phyloP scores from a whole-genome alignment of 2,888 invertebrate species.

The Aproaerema taeniolella region DNA sequence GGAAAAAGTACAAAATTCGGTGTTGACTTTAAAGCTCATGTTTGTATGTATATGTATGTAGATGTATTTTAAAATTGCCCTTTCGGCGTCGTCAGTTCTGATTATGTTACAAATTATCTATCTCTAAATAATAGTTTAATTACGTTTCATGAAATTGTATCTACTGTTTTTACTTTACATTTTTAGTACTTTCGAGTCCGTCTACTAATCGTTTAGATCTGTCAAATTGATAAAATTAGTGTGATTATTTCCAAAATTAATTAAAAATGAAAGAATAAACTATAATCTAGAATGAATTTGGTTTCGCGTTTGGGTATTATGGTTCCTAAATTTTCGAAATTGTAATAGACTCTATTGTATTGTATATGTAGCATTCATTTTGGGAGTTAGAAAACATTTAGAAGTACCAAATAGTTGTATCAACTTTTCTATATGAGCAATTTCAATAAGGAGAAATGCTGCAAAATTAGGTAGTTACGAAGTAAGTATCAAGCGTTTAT shows the following conservation, averaged over 20 bases:
- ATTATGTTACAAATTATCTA: constrained; percentile 60
- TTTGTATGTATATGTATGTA: constrained; percentile 68
- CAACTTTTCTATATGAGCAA: constrained; percentile 72
- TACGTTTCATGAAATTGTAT: constrained; percentile 56
- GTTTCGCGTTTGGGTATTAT: constrained; percentile 77
- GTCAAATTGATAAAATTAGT: constrained; percentile 57
- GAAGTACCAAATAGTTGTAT: constrained; percentile 75
- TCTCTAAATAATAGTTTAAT: constrained; percentile 64
- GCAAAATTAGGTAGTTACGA: constrained; percentile 68
- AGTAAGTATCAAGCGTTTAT: constrained; percentile 67
- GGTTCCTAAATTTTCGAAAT: constrained; percentile 78
- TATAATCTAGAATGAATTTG: constrained; percentile 66
- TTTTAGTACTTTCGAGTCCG: constrained; percentile 70
- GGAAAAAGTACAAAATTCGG: constrained; percentile 76
- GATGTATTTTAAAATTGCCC: constrained; percentile 63
- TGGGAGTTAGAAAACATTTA: constrained; percentile 71
- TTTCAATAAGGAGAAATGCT: constrained; percentile 62
- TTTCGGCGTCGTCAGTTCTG: constrained; percentile 56
- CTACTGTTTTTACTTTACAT: constrained; percentile 57
- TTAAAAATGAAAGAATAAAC: constrained; percentile 55
- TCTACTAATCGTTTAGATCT: constrained; percentile 71
- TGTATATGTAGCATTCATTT: constrained; percentile 73
- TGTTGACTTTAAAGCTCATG: constrained; percentile 68
- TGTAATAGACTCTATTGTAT: constrained; percentile 76
- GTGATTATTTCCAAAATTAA: constrained; percentile 74